phyloP scores from a whole-genome alignment of 2,797 vertebrate genomes.

The Chiloscyllium punctatum region DNA sequence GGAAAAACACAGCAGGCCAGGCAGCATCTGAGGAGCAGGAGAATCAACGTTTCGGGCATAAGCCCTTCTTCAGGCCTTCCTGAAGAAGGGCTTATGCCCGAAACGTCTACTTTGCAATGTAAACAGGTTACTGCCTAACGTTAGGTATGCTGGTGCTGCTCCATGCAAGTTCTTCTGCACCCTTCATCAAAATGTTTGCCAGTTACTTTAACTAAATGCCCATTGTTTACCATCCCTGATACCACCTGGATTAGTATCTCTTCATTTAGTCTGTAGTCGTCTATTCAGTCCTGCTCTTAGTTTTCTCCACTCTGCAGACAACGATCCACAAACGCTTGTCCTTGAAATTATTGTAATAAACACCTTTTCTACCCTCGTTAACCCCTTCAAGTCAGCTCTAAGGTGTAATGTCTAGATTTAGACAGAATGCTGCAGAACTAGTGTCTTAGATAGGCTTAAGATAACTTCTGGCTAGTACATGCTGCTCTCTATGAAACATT shows the following conservation, averaged over 20 bases:
- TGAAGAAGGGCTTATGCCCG: no score
- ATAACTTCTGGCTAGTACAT: not conserved
- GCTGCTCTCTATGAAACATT: not conserved
- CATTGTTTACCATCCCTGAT: no score
- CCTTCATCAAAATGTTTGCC: no score
- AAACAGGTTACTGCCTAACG: no score
- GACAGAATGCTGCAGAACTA: not conserved
- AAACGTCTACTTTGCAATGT: no score
- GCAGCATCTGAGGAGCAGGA: no score
- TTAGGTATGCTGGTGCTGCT: no score
- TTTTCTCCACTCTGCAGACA: not conserved
- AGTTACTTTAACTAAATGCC: no score
- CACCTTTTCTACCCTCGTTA: not conserved
- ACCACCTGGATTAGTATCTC: not conserved
- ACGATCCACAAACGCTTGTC: not conserved
- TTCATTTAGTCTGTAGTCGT: not conserved
- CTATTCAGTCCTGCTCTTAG: not conserved
- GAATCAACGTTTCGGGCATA: no score
- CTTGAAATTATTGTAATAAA: not conserved
- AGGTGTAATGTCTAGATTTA: not conserved
- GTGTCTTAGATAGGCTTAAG: not conserved
- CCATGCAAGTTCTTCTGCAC: no score
- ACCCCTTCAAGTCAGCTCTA: not conserved
- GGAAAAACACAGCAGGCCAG: no score
- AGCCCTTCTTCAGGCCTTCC: no score